phyloP scores from a whole-genome alignment of 1,140 invertebrate species.

The Scaptomyza hsui region DNA sequence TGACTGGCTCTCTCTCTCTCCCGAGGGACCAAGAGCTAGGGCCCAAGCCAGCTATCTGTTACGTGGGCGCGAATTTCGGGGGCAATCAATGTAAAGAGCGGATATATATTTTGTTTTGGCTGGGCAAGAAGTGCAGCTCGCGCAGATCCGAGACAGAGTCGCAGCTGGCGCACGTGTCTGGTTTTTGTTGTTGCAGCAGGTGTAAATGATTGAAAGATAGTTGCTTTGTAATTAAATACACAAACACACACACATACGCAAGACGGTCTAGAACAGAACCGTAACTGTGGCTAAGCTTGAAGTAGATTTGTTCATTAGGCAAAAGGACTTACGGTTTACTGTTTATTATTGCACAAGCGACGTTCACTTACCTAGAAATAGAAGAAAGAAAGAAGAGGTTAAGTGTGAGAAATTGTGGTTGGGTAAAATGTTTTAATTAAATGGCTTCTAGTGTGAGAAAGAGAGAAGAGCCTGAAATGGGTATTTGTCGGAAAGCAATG shows the following conservation, averaged over 20 bases:
- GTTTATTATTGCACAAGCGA: constrained; percentile 28
- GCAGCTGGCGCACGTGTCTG: constrained; percentile 37
- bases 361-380: constrained; percentile 68
- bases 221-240: constrained; percentile 83
- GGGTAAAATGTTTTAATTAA: constrained; percentile 73
- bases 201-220: constrained; percentile 84
- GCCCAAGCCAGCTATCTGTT: constrained; percentile 40
- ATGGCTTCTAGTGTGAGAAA: constrained; percentile 35
- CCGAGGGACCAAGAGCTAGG: constrained; percentile 5
- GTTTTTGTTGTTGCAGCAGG: constrained; percentile 65
- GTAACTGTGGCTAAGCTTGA: constrained; percentile 18
- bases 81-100: constrained; percentile 82
- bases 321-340: constrained; percentile 60
- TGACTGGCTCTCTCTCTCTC: constrained; percentile 38
- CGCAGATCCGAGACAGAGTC: constrained; percentile 21
- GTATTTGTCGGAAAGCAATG: constrained; percentile 40
- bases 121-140: constrained; percentile 64
- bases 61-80: constrained; percentile 37
- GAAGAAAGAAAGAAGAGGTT: constrained; percentile 13
- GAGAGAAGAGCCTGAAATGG: background rate
- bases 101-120: constrained; percentile 82
- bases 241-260: constrained; percentile 44
- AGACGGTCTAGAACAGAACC: constrained; percentile 13
- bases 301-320: constrained; percentile 70
- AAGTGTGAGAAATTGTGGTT: constrained; percentile 5